Base-by-base conservation (phyloP, 2,113 vertebrate species). In the Australoheros scitulus region DNA sequence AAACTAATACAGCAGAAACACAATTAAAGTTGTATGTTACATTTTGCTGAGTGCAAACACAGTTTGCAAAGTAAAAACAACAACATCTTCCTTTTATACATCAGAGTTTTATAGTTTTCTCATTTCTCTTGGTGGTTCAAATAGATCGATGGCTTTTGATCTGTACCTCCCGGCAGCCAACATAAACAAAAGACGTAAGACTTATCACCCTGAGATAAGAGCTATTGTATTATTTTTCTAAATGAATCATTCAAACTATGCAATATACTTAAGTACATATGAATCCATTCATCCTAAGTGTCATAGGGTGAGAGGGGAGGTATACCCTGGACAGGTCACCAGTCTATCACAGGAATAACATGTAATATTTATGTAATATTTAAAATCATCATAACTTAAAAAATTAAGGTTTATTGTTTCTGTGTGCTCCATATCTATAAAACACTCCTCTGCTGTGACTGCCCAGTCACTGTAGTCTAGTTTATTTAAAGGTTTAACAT, bases 1-100 rank as follows among this genome's bases (percentile, higher is more conserved):
- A 52, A 85, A 82, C 75, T 61, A 83, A 80, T 61, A 79, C 29
- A 83, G 61, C 8, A 2, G 77, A 84, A 83, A 88, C 70, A 77
- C 74, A 87, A 70, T 85, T 60, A 81, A 72, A 55, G 11, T n/a
- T 55, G 68, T 34, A 34, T 50, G 36, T 36, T 24, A 32, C 70
- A 60, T 80, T 86, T 74, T 87, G 36, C 38, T 38, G 32, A n/a
- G 68, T n/a, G 26, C 52, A 72, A 72, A 18, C 68, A 72, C 18
- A 55, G 3, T 55, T 72, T 72, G 18, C 41, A 64, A 80, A 64
- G 74, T 22, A 43, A 43, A 56, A 47, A 64, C 34, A 72, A 29
- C 3, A 72, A 29, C 3, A 20, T 52, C 26, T 72, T 72, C 11
- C 47, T 72, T 72, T 72, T 55, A 72, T 72, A 11, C 26, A 55